Percentiles rank a stretch among this genome's conserved stretches.
Conservation (phyloP, 2,113 vertebrate genomes). For the Micronycteris hirsuta region DNA sequence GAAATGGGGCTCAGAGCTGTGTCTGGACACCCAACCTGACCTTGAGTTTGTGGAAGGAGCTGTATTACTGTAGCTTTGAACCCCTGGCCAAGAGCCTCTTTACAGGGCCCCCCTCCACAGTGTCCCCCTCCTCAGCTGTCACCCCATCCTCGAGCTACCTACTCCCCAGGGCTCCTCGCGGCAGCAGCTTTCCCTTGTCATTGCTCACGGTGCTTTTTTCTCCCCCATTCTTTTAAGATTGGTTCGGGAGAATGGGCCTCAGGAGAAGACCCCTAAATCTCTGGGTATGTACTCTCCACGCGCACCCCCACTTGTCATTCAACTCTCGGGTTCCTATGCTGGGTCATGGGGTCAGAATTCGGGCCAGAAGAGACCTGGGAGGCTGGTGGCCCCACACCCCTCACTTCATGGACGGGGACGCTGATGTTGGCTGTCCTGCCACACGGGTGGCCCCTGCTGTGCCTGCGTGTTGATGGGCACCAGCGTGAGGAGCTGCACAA, state of each 20-base stretch:
- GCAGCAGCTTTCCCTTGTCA: accelerated
- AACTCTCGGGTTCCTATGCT: background rate
- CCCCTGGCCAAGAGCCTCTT: background rate
- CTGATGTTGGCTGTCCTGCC: background rate
- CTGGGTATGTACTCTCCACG: constrained; percentile 48
- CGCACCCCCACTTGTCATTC: background rate
- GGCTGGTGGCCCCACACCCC: accelerated
- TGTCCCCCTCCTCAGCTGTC: accelerated
- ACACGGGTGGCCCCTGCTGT: accelerated
- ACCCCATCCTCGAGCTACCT: background rate
- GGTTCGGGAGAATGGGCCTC: background rate
- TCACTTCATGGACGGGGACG: background rate
- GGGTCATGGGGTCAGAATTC: background rate
- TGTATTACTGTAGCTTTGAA: background rate
- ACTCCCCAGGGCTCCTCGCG: background rate
- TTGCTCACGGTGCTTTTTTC: background rate
- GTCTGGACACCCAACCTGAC: background rate
- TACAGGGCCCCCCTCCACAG: accelerated
- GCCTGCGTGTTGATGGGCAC: accelerated
- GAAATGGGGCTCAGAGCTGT: background rate
- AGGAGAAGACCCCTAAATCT: constrained; percentile 12
- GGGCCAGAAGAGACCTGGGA: background rate
- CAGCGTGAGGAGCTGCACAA: background rate
- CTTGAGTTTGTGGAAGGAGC: background rate
- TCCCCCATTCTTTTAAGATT: constrained; percentile 63